These are phyloP conservation scores for Hipposideros armiger DNA, from an alignment of 2,113 vertebrate genomes.

Conservation along the genomic window DNA sequence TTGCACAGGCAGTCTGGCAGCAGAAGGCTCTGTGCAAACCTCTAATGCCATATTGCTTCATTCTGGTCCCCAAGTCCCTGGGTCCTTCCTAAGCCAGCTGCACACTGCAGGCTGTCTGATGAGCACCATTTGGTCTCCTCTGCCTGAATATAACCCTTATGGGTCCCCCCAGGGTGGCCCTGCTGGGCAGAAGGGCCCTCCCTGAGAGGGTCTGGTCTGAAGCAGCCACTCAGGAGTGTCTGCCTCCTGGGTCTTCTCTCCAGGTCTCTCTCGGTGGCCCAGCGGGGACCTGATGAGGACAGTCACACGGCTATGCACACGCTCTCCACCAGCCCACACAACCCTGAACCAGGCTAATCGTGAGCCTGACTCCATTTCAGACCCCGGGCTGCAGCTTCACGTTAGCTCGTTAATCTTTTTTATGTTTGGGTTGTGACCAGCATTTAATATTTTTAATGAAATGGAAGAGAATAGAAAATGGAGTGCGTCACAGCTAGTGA, in stretches of 20 bases:
- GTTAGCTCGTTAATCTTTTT: not conserved
- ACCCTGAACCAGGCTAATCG: fast-evolving
- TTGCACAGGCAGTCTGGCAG: not conserved
- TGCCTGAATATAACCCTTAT: too few relatives aligned
- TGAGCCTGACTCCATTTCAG: not conserved
- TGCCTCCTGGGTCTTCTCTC: not conserved
- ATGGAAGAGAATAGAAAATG: not conserved
- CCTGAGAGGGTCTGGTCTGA: not conserved
- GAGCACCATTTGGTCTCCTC: not conserved
- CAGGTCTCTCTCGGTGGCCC: too few relatives aligned
- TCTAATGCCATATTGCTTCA: fast-evolving
- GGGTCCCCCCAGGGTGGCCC: not conserved
- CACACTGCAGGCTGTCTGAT: not conserved
- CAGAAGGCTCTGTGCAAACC: not conserved
- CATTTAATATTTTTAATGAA: conserved; percentile 15
- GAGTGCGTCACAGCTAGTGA: not conserved
- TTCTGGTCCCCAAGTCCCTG: not conserved
- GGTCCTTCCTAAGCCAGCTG: not conserved
- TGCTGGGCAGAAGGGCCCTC: too few relatives aligned
- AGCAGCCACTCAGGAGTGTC: fast-evolving
- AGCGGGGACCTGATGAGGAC: not conserved
- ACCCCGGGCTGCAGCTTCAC: fast-evolving
- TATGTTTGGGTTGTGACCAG: not conserved
- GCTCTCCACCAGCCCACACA: not conserved
- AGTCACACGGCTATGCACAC: fast-evolving